Conservation (phyloP, 2,888 invertebrate genomes). For the Carterocephalus palaemon region DNA sequence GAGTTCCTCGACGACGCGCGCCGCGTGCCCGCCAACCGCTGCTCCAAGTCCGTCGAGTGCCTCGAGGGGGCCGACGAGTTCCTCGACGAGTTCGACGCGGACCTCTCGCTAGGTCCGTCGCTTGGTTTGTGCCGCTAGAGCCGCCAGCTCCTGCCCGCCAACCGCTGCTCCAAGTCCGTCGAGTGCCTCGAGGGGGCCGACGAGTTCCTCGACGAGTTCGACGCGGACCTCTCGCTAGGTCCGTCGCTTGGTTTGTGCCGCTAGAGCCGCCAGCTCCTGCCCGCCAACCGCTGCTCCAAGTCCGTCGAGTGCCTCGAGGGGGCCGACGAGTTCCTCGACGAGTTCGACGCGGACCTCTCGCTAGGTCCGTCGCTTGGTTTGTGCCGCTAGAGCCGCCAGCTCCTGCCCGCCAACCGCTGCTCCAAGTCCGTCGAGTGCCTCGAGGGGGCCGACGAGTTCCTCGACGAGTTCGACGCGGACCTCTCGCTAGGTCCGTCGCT, state of each 20-base stretch:
- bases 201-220: conserved; percentile 43
- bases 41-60: conserved; percentile 67
- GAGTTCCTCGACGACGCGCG: conserved; percentile 65
- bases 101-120: conserved; percentile 56
- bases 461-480: conserved; percentile 46
- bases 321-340: conserved; percentile 45
- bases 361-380: no score
- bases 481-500: no score
- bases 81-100: conserved; percentile 44
- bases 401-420: conserved; percentile 51
- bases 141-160: conserved; percentile 44
- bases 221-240: conserved; percentile 51
- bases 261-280: no score
- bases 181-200: conserved; percentile 58
- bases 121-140: no score
- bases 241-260: no score
- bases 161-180: conserved; percentile 65
- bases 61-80: conserved; percentile 48
- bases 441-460: conserved; percentile 45
- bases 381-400: no score
- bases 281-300: conserved; percentile 60
- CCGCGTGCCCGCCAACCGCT: conserved; percentile 49
- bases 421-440: conserved; percentile 68
- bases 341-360: conserved; percentile 47
- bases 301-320: conserved; percentile 65